phyloP scores from a whole-genome alignment of 2,113 vertebrate species.

The Microtus richardsoni region DNA sequence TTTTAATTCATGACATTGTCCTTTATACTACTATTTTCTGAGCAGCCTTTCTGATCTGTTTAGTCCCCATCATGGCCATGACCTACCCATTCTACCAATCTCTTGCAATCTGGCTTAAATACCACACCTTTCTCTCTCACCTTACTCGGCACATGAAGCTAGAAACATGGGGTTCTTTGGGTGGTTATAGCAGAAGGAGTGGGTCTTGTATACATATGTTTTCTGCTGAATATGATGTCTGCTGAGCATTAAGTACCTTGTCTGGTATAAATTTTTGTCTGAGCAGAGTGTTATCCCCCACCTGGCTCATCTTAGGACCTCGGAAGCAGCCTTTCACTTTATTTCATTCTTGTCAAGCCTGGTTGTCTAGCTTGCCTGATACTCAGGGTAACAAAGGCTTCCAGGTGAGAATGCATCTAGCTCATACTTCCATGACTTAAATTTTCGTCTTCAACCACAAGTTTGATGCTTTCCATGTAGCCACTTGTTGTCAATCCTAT shows the following conservation, averaged over 20 bases:
- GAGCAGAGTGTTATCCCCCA: not conserved
- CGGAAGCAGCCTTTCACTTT: not conserved
- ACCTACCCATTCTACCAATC: not conserved
- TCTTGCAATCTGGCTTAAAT: not conserved
- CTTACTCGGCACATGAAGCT: not conserved
- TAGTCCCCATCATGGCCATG: not conserved
- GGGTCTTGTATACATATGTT: not conserved
- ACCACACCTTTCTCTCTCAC: not conserved
- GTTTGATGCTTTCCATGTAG: not conserved
- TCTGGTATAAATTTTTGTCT: not conserved
- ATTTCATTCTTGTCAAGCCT: not conserved
- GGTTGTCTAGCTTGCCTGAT: not conserved
- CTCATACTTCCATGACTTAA: not conserved
- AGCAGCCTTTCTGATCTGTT: not conserved
- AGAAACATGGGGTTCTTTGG: not conserved
- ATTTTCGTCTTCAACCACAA: not conserved
- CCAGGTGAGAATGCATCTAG: not conserved
- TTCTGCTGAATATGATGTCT: not conserved
- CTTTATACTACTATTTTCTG: not conserved
- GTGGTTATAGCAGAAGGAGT: not conserved
- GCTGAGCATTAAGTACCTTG: not conserved
- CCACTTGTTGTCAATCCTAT: not conserved
- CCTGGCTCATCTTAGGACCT: not conserved
- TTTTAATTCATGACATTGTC: not conserved
- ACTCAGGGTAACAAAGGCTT: not conserved